These are phyloP conservation scores for Aspiorhynchus laticeps DNA, from an alignment of 2,113 vertebrate genomes.

Conservation along the genomic window DNA sequence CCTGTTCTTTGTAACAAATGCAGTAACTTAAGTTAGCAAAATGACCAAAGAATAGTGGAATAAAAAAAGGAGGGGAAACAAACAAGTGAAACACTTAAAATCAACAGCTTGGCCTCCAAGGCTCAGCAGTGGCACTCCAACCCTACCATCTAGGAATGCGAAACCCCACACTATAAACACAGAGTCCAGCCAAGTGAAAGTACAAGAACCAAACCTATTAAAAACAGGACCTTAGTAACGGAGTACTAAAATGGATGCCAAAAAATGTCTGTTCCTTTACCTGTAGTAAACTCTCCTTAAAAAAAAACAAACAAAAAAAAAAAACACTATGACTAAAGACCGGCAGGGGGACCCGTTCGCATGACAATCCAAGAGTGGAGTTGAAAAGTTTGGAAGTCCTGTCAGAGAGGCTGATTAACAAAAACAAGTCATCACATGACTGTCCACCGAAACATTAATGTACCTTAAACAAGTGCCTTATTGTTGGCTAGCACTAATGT, in stretches of 20 bases:
- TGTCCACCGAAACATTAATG: constrained; percentile 64
- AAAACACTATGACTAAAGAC: constrained; percentile 45
- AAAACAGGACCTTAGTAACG: constrained; percentile 49
- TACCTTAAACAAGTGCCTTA: constrained; percentile 69
- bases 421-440: constrained; percentile 60
- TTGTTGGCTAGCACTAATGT: constrained; percentile 56
- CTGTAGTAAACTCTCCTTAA: constrained; percentile 57
- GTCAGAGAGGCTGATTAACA: constrained; percentile 61
- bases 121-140: constrained; percentile 53
- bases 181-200: constrained; percentile 59
- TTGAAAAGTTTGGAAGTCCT: constrained; percentile 62
- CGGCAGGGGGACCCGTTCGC: constrained; percentile 62
- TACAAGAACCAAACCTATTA: constrained; percentile 53
- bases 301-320: constrained; percentile 44
- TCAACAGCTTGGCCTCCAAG: constrained; percentile 55
- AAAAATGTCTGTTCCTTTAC: constrained; percentile 54
- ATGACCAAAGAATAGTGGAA: constrained; percentile 28
- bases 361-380: constrained; percentile 68
- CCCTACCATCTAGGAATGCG: constrained; percentile 69
- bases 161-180: constrained; percentile 69
- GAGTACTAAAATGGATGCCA: constrained; percentile 51
- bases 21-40: neutral
- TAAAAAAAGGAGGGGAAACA: neutral
- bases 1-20: neutral
- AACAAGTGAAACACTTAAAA: constrained; percentile 62